phyloP scores from a whole-genome alignment of 1,140 invertebrate species.

The Drosophila ercepeae region DNA sequence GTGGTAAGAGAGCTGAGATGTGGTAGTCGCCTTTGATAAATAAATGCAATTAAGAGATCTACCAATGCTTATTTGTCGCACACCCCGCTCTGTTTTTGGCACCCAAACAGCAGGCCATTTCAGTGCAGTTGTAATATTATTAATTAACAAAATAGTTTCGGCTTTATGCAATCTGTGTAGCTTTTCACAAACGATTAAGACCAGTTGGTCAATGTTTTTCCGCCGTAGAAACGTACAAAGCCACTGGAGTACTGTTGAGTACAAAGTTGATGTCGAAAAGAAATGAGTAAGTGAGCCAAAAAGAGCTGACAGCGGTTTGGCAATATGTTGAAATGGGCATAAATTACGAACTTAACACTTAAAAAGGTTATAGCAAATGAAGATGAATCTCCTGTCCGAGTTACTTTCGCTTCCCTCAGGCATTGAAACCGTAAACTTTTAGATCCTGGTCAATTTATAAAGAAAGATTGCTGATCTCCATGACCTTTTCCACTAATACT shows the following conservation, averaged over 20 bases:
- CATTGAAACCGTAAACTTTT: background rate
- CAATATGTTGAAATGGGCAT: conserved; percentile 47
- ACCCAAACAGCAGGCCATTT: conserved; percentile 32
- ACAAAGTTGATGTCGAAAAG: conserved; percentile 10
- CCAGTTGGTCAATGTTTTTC: conserved; percentile 45
- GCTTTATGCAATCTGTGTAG: conserved; percentile 39
- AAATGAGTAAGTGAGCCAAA: conserved; percentile 28
- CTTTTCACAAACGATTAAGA: conserved; percentile 43
- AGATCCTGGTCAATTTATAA: conserved; percentile 7
- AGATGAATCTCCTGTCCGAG: conserved; percentile 14
- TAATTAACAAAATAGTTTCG: conserved; percentile 35
- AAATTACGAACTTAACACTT: conserved; percentile 45
- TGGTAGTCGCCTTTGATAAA: conserved; percentile 21
- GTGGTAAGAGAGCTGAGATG: background rate
- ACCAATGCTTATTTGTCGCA: conserved; percentile 45
- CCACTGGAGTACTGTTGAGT: conserved; percentile 8
- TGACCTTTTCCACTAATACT: background rate
- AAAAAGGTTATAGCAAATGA: conserved; percentile 27
- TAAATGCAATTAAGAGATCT: conserved; percentile 47
- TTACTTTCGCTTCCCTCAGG: conserved; percentile 15
- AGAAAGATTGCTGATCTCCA: background rate
- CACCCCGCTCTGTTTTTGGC: conserved; percentile 27
- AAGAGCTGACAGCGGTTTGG: conserved; percentile 30
- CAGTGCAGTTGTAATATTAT: conserved; percentile 35
- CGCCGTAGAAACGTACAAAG: conserved; percentile 22